A percentile compares a stretch with the other conserved stretches of the same genome.
phyloP scores from a whole-genome alignment of 2,797 vertebrate genomes.

The Peromyscus nudipes region DNA sequence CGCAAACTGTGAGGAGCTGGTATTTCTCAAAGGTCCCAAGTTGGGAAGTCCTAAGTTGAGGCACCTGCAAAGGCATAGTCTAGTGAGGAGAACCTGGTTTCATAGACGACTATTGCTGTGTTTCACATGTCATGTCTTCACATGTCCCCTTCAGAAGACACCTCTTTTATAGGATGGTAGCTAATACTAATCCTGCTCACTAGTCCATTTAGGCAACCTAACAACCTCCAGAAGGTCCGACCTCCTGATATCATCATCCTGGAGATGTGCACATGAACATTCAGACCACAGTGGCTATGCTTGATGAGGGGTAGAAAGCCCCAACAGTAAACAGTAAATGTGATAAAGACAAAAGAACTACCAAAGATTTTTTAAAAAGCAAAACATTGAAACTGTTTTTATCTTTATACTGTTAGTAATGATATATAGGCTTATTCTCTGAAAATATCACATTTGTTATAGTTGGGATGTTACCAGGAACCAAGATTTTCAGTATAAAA shows the following conservation, averaged over 20 bases:
- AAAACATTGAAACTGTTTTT: background rate
- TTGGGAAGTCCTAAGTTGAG: background rate
- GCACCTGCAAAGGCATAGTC: background rate
- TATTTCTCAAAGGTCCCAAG: background rate
- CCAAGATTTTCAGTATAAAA: background rate
- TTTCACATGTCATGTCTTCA: background rate
- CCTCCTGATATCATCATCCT: background rate
- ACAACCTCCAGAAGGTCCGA: background rate
- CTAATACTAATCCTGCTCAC: background rate
- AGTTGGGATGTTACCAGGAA: conserved; percentile 16
- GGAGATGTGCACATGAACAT: background rate
- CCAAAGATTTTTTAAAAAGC: background rate
- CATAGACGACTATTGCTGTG: background rate
- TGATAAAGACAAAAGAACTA: background rate
- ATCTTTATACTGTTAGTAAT: background rate
- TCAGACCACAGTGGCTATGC: background rate
- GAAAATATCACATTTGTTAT: conserved; percentile 18
- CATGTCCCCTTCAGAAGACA: background rate
- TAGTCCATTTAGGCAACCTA: background rate
- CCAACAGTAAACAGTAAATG: background rate
- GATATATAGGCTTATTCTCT: background rate
- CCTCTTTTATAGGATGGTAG: background rate
- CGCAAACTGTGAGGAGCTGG: background rate
- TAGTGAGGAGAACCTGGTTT: background rate
- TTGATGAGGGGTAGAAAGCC: background rate